Base-by-base conservation (phyloP, 2,888 invertebrate genomes). In the Cloeon dipterum region DNA sequence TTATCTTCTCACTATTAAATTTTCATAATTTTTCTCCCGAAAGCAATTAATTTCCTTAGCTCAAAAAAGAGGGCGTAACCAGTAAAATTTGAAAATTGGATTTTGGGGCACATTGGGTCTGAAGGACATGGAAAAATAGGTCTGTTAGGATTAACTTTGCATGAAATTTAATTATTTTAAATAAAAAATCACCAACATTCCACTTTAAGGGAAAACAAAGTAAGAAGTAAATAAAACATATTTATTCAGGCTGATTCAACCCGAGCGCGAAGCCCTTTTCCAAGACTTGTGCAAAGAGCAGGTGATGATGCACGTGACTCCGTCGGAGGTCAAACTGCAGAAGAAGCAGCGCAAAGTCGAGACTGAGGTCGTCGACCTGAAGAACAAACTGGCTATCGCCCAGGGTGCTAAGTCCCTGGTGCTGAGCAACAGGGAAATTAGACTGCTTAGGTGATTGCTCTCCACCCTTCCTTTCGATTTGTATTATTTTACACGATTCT, bases 271-370 rank as follows among this genome's bases (percentile, higher is more conserved):
- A 43, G 64, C 62, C 43, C 62, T 89, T 4, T 74, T 89, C 57
- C 65, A 71, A 43, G 85, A 88, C 55, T 55, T 89, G 35, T 86
- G 86, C 52, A 76, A 82, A 49, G 89, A 89, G 56, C 88, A 89
- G 58, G 56, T 66, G 32, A 69, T 71, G 50, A 74, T 82, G 69
- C 76, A 82, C 48, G 83, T 89, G 49, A 73, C 74, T 47, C 81
- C 86, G 2, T 74, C 73, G 40, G 78, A 81, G 50, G 83, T 89
- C 1, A 85, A 86, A 57, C 62, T 75, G 46, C 72, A 81, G 39
- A 88, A 89, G 53, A 74, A 85, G 43, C 82, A 85, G 55, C 67
- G 89, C 39, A 89, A 89, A 64, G 77, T 86, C 13, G 83, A 83
- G 53, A 82, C 79, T 8, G 89, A 89, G 60, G 78, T 89, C 3